phyloP scores from a whole-genome alignment of 2,888 invertebrate genomes.

The Xiphydria camelus region DNA sequence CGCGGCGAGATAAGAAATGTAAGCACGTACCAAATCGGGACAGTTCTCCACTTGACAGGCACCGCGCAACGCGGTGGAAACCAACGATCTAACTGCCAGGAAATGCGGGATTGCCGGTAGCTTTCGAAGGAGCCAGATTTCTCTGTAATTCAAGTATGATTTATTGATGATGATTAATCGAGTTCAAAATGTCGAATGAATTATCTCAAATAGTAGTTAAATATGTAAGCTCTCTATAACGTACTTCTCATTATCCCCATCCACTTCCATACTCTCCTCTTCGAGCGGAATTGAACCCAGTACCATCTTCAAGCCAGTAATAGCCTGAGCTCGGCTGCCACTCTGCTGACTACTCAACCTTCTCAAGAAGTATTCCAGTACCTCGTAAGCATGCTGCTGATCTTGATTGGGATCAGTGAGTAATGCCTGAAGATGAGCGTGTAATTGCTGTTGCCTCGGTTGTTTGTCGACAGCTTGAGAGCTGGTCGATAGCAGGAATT shows the following conservation, averaged over 20 bases:
- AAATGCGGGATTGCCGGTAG: conserved; percentile 82
- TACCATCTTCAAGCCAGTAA: conserved; percentile 73
- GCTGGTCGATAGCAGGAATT: conserved; percentile 79
- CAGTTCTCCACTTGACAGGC: conserved; percentile 92
- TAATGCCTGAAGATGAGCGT: conserved; percentile 66
- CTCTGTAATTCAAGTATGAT: conserved; percentile 33
- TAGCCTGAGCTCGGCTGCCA: conserved; percentile 76
- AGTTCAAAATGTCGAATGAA: background rate
- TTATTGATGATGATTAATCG: background rate
- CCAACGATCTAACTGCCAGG: conserved; percentile 68
- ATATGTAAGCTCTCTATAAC: conserved; percentile 2
- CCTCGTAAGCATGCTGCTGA: conserved; percentile 74
- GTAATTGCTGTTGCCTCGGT: conserved; percentile 77
- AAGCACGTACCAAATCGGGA: conserved; percentile 78
- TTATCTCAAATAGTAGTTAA: background rate
- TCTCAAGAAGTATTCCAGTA: conserved; percentile 86
- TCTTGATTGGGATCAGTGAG: conserved; percentile 63
- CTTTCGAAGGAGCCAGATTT: conserved; percentile 65
- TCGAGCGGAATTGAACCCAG: conserved; percentile 60
- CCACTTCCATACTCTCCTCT: conserved; percentile 58
- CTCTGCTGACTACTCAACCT: conserved; percentile 82
- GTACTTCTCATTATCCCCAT: conserved; percentile 49
- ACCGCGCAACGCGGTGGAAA: conserved; percentile 74
- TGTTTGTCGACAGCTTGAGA: conserved; percentile 68
- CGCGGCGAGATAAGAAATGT: conserved; percentile 81